A percentile compares a stretch with the other conserved stretches of the same genome.
phyloP scores from a whole-genome alignment of 64 coral and sea anemone genomes.

The Stylophora pistillata region DNA sequence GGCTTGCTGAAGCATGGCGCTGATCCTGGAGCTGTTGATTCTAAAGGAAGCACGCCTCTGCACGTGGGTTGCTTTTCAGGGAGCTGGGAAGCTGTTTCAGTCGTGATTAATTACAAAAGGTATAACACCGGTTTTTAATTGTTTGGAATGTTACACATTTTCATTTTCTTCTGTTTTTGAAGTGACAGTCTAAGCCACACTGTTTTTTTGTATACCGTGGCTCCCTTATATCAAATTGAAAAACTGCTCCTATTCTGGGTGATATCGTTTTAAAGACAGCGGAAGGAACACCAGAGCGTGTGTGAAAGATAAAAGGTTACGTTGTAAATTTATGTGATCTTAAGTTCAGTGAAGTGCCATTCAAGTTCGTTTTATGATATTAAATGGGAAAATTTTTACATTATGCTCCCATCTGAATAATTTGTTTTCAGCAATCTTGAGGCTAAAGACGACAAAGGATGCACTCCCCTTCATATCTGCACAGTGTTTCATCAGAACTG shows the following conservation, averaged over 20 bases:
- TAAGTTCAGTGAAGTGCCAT: too few species aligned
- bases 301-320: too few species aligned
- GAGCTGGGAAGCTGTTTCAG: background rate
- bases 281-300: too few species aligned
- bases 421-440: background rate
- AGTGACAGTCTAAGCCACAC: too few species aligned
- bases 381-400: too few species aligned
- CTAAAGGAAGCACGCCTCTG: slow-evolving; percentile 11
- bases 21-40: slow-evolving; percentile 3
- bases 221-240: too few species aligned
- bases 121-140: background rate
- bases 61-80: slow-evolving; percentile 16
- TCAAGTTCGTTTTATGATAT: too few species aligned
- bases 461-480: background rate
- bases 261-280: too few species aligned
- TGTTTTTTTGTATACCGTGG: too few species aligned
- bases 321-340: too few species aligned
- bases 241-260: too few species aligned
- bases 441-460: background rate
- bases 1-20: background rate
- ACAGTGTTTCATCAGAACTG: background rate
- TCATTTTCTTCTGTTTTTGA: background rate
- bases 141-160: background rate
- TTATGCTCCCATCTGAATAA: too few species aligned
- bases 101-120: background rate